phyloP scores from a whole-genome alignment of 2,888 invertebrate species.

The Dendrolimus pini region DNA sequence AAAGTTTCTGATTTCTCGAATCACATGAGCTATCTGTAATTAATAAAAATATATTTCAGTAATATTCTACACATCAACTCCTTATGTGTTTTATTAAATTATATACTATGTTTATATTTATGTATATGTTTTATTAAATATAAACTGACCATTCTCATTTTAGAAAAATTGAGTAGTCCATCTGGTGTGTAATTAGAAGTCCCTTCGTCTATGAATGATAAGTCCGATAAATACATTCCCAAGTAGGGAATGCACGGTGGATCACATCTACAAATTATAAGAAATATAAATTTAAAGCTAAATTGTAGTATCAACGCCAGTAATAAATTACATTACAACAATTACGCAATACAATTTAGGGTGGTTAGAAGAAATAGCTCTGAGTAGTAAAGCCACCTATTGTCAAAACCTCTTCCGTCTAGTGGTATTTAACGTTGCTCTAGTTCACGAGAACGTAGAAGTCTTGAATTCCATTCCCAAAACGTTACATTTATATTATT shows the following conservation, averaged over 20 bases:
- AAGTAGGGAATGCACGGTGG: conserved; percentile 92
- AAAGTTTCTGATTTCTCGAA: conserved; percentile 92
- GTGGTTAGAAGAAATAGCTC: too few species aligned
- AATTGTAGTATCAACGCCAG: too few species aligned
- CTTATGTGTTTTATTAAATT: neutral
- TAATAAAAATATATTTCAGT: neutral
- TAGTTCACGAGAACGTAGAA: too few species aligned
- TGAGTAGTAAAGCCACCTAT: too few species aligned
- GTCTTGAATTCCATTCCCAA: too few species aligned
- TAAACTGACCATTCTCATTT: conserved; percentile 91
- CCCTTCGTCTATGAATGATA: conserved; percentile 95
- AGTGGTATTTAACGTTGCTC: too few species aligned
- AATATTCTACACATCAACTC: too few species aligned
- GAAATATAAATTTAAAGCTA: neutral
- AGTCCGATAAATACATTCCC: conserved; percentile 92
- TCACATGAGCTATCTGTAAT: conserved; percentile 92
- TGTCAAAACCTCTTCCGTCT: too few species aligned
- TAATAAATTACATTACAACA: too few species aligned
- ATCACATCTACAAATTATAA: conserved; percentile 79
- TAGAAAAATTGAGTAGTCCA: conserved; percentile 92
- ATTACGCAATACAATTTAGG: too few species aligned
- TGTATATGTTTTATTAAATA: neutral
- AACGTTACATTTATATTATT: too few species aligned
- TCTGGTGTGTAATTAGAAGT: conserved; percentile 94
- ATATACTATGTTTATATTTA: neutral